Evolutionary conservation across 2,113 vertebrate genomes (phyloP), one percentile per base, ranked within the genome.

Genomic region (Apteryx mantelli): DNA sequence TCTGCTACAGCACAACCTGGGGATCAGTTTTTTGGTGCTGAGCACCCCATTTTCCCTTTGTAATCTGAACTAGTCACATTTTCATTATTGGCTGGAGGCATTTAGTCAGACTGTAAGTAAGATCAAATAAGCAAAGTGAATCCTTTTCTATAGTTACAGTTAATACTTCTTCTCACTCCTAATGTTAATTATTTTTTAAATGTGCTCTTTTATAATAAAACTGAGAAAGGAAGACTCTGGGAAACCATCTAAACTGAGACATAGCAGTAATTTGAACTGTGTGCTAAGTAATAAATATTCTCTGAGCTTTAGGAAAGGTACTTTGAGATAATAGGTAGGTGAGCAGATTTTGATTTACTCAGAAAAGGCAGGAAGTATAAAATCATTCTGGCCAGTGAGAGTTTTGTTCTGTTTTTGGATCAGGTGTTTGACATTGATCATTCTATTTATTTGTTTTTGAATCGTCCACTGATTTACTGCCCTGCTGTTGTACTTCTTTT

Each of bases 41-140:
- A 70, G 22, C 3, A 60, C 7, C 53, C 7, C 0, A 0, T 22
- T 44, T 66, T 75, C 28, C 3, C 3, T 81, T 84, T 58, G 5
- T 4, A 38, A 2, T 17, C 25, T 48, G 20, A 74, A 17, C 10
- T 7, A 10, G 8, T 14, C 1, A 34, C 1, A 30, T 38, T 70
- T 56, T 63, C 19, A 58, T 58, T 40, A 52, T 21, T 20, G 7
- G 7, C 5, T 3, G 10, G 75, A 86, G 60, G 6, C 15, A 30
- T 38, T 73, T 22, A 3, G 22, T 42, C 16, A 26, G 69, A 2
- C 2, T 21, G 5, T 38, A 8, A 20, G 2, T 34, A 46, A 85
- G 5, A 48, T 2, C 2, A 38, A 32, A 21, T 56, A 56, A 30
- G 28, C 26, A 56, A 56, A 56, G 55, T 56, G 26, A 16, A 56